Conservation (phyloP, 2,888 invertebrate genomes). For the Argyra leucocephala region DNA sequence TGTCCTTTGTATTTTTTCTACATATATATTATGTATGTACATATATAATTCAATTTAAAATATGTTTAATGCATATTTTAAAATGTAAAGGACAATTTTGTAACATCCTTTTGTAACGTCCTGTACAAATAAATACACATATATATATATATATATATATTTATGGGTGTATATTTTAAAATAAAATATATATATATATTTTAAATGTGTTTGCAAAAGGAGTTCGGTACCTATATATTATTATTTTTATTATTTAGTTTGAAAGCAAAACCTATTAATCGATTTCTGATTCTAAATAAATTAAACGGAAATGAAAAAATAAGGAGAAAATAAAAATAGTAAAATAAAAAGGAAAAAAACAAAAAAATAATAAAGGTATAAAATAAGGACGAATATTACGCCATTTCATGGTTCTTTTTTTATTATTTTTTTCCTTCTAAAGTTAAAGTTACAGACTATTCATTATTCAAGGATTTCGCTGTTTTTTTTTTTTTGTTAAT, state of each 20-base stretch:
- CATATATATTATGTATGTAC: too few species aligned
- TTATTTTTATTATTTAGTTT: background rate
- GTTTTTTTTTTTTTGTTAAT: too few species aligned
- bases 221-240: background rate
- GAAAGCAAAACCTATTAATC: constrained; percentile 6
- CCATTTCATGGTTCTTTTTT: background rate
- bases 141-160: too few species aligned
- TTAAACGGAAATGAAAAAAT: constrained; percentile 3
- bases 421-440: background rate
- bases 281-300: constrained; percentile 4
- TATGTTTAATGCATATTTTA: too few species aligned
- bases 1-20: too few species aligned
- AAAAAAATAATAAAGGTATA: background rate
- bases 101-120: too few species aligned
- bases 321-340: background rate
- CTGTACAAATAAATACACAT: too few species aligned
- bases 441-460: background rate
- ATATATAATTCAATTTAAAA: too few species aligned
- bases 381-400: background rate
- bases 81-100: too few species aligned
- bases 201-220: too few species aligned
- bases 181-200: too few species aligned
- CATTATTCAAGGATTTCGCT: background rate
- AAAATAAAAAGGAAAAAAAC: background rate
- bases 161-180: too few species aligned